A percentile compares a stretch with the other conserved stretches of the same genome.
phyloP scores from a whole-genome alignment of 2,888 invertebrate genomes.

The Synergus laeviventris region DNA sequence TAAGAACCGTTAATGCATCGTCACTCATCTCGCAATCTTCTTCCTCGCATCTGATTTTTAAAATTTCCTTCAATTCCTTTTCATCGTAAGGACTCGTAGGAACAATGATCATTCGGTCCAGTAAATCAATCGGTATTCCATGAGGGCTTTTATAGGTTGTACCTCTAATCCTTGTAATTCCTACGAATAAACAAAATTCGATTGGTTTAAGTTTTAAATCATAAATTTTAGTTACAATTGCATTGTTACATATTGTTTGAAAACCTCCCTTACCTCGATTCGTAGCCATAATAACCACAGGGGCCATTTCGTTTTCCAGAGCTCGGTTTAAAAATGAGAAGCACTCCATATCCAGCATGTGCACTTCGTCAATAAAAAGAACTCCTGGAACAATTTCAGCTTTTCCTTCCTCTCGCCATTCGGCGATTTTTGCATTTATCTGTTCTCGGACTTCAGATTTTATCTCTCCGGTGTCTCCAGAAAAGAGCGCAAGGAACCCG shows the following conservation, averaged over 20 bases:
- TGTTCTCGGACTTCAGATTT: slow-evolving; percentile 98
- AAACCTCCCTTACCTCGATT: slow-evolving; percentile 82
- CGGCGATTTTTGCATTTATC: slow-evolving; percentile 97
- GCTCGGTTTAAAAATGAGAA: slow-evolving; percentile 99
- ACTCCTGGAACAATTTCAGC: slow-evolving; percentile 99
- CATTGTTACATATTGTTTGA: background rate
- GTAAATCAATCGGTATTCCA: slow-evolving; percentile 96
- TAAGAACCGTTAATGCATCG: slow-evolving; percentile 93
- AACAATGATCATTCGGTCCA: slow-evolving; percentile 97
- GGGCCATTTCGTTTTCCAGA: slow-evolving; percentile 97
- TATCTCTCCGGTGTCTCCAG: slow-evolving; percentile 99
- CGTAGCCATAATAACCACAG: slow-evolving; percentile 99
- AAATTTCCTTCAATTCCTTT: slow-evolving; percentile 92
- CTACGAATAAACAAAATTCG: slow-evolving; percentile 13
- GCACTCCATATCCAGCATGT: slow-evolving; percentile 99
- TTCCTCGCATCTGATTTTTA: slow-evolving; percentile 97
- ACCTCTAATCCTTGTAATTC: slow-evolving; percentile 94
- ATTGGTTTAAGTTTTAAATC: background rate
- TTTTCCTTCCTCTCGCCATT: slow-evolving; percentile 99
- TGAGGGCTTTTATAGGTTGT: slow-evolving; percentile 96
- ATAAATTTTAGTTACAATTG: background rate
- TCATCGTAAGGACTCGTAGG: slow-evolving; percentile 93
- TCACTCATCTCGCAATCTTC: slow-evolving; percentile 97
- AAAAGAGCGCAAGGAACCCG: slow-evolving; percentile 97
- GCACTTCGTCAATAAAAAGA: slow-evolving; percentile 96